phyloP scores from a whole-genome alignment of 2,797 vertebrate species.

The Otus scops region DNA sequence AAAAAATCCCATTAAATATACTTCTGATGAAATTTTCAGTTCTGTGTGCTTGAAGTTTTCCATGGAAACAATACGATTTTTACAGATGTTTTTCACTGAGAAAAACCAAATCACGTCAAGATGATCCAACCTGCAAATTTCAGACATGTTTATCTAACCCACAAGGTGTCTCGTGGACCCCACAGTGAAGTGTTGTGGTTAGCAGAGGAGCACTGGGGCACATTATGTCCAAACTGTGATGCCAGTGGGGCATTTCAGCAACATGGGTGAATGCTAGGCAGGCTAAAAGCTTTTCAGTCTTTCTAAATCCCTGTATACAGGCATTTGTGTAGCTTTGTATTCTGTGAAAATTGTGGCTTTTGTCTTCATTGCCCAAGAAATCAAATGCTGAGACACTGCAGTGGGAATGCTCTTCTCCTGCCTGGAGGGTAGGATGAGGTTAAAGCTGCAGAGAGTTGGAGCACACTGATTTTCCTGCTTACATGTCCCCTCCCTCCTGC shows the following conservation, averaged over 20 bases:
- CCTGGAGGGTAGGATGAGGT: not conserved
- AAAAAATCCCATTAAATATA: not conserved
- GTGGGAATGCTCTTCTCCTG: not conserved
- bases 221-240: not conserved
- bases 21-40: not conserved
- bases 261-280: rapidly evolving
- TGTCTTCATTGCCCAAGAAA: not conserved
- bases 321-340: not conserved
- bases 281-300: not conserved
- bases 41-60: not conserved
- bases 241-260: not conserved
- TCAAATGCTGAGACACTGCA: not conserved
- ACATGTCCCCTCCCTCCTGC: not conserved
- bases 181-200: rapidly evolving
- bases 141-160: not conserved
- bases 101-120: not conserved
- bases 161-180: rapidly evolving
- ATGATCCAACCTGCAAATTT: not conserved
- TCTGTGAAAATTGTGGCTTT: not conserved
- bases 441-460: not conserved
- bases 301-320: not conserved
- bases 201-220: not conserved
- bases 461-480: not conserved
- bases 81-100: not conserved
- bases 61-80: not conserved